Base-by-base conservation (phyloP, 2,888 invertebrate genomes). In the Nephrocerus scutellatus region DNA sequence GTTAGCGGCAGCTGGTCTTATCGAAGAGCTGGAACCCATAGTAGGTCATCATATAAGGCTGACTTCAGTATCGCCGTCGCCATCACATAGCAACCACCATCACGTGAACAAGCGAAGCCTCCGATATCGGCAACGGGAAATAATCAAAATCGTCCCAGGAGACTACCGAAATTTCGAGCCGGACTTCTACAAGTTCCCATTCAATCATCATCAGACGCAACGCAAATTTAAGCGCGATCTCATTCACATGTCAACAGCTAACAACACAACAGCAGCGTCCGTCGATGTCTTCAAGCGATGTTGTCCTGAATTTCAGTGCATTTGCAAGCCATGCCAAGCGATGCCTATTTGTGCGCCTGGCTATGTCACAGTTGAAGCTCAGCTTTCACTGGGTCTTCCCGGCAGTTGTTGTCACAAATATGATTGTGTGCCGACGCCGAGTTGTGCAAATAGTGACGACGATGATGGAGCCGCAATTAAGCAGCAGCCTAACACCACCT, bases 321-420 rank as follows among this genome's bases (percentile, higher is more conserved):
- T 50, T 10, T 67, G 66, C 44, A 47, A 49, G 7, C 28, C 43
- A 0, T 62, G 65, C 36, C 41, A 41, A 4, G 26, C 37, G 12
- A 32, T 47, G 4, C 56, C 56, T 1, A 40, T 41, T 7, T 62
- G 62, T 30, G 13, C 29, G 0, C 14, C 10, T 5, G 47, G 39
- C 3, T 38, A 55, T 15, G 53, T 62, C 9, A 51, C 58, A 3
- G 40, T 59, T 19, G 46, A 58, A 31, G 21, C 55, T 9, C 42
- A 45, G 3, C 18, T 34, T 6, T 62, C 59, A 15, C 47, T 40
- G 16, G 54, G 46, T 3, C 20, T 41, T 12, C 66, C 67, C 0
- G 66, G 63, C 15, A 71, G 68, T 49, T 74, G 74, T 49, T 71
- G 72, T 43, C 68, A 73, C 2, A 63, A 63, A 7, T 70, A 67